Evolutionary conservation across 2,113 vertebrate genomes (phyloP), one percentile per base, ranked within the genome.

Genomic region (Bungarus multicinctus): DNA sequence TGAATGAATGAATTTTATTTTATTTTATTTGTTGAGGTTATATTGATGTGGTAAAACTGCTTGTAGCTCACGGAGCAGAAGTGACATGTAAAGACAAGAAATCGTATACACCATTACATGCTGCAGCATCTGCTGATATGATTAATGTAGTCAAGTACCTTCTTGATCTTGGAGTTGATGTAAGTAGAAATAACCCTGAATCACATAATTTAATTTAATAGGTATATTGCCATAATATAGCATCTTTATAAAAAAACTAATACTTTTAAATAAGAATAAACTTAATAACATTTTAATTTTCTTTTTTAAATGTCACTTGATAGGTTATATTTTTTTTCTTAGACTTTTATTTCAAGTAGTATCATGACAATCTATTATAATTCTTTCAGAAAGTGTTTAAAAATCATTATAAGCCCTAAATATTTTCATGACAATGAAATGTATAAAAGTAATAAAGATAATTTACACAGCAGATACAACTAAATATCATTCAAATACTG

Each of bases 61-160:
- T 99, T 1, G 98, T 99, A 93, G 98, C 98, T 47, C 98, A 99
- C 1, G 99, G 99, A 95, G 99, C 99, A 90, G 99, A 99, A 97
- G 99, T 99, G 94, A 98, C 98, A 27, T 99, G 99, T 96, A 99
- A 99, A 96, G 99, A 99, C 97, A 99, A 99, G 97, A 99, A 99
- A 95, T 99, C 98, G 0, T 99, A 99, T 50, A 99, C 99, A 69
- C 99, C 99, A 53, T 98, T 99, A 88, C 99, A 99, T 92, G 98
- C 99, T 92, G 99, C 99, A 93, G 98, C 99, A 89, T 99, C 99
- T 94, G 99, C 98, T 97, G 99, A 99, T 64, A 99, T 99, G 99
- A 99, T 99, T 96, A 98, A 98, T 45, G 98, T 99, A 91, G 99
- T 99, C 93, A 99, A 99, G 94, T 99, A 99, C 96, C 98, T 99